These are phyloP conservation scores for Acrobasis repandana DNA, from an alignment of 2,888 invertebrate species.

Conservation along the genomic window DNA sequence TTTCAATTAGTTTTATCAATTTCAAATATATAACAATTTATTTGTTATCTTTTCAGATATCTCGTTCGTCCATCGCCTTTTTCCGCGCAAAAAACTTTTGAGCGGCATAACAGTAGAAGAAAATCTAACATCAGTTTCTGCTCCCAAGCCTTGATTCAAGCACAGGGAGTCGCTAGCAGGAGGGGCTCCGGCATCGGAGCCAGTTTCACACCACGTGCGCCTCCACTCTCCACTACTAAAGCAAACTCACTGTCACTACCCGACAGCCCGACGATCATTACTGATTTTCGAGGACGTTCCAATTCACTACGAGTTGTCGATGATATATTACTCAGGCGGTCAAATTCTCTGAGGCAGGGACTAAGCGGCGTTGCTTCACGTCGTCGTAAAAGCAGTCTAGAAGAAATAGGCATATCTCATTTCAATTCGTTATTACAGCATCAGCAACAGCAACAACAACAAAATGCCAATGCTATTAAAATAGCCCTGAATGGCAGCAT, in stretches of 20 bases:
- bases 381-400: conserved; percentile 91
- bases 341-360: conserved; percentile 93
- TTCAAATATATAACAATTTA: too few relatives aligned
- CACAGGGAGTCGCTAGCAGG: conserved; percentile 81
- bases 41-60: conserved; percentile 83
- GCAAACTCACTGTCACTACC: conserved; percentile 95
- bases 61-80: conserved; percentile 97
- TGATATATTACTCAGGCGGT: conserved; percentile 91
- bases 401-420: conserved; percentile 93
- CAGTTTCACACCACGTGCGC: conserved; percentile 86
- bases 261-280: conserved; percentile 92
- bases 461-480: conserved; percentile 90
- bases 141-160: conserved; percentile 88
- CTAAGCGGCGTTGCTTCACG: conserved; percentile 86
- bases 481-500: conserved; percentile 93
- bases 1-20: too few relatives aligned
- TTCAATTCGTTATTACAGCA: conserved; percentile 86
- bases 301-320: conserved; percentile 94
- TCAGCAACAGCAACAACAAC: conserved; percentile 81
- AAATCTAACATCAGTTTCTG: conserved; percentile 96
- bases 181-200: conserved; percentile 88
- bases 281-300: conserved; percentile 90
- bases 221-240: conserved; percentile 91
- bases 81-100: conserved; percentile 96
- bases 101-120: conserved; percentile 93